Conservation (phyloP, 2,113 vertebrate genomes). For the Melozone crissalis region DNA sequence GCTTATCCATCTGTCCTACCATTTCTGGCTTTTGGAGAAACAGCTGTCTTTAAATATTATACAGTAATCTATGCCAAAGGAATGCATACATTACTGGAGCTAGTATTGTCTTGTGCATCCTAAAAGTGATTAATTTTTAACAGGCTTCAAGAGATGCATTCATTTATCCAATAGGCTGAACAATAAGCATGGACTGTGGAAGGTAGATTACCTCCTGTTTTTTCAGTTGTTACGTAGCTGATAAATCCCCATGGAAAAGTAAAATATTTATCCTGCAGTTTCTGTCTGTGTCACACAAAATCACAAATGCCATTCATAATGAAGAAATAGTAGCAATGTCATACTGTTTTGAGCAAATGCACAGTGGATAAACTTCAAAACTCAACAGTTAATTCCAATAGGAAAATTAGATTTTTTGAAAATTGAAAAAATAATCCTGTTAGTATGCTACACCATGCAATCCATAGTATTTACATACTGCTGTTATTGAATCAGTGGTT, state of each 20-base stretch:
- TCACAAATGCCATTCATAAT: neutral
- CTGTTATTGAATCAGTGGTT: neutral
- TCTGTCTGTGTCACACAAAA: neutral
- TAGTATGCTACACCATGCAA: neutral
- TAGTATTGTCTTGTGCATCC: neutral
- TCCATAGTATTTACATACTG: neutral
- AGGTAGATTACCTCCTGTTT: neutral
- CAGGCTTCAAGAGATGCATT: constrained; percentile 1
- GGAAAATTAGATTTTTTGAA: neutral
- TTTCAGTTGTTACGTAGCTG: constrained; percentile 16
- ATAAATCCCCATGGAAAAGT: neutral
- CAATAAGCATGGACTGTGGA: neutral
- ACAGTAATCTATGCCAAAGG: constrained; percentile 30
- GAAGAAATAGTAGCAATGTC: neutral
- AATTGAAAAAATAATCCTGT: neutral
- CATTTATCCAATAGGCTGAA: constrained; percentile 32
- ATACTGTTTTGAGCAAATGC: neutral
- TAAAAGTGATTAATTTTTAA: constrained; percentile 45
- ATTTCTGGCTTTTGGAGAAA: constrained; percentile 30
- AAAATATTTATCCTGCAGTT: neutral
- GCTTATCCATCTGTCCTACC: constrained; percentile 38
- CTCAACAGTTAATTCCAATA: neutral
- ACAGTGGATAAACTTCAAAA: neutral
- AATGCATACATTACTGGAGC: neutral
- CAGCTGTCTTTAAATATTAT: constrained; percentile 43